Evolutionary conservation across 2,113 vertebrate species (phyloP).

Genomic region (Hippocampus guttulatus): DNA sequence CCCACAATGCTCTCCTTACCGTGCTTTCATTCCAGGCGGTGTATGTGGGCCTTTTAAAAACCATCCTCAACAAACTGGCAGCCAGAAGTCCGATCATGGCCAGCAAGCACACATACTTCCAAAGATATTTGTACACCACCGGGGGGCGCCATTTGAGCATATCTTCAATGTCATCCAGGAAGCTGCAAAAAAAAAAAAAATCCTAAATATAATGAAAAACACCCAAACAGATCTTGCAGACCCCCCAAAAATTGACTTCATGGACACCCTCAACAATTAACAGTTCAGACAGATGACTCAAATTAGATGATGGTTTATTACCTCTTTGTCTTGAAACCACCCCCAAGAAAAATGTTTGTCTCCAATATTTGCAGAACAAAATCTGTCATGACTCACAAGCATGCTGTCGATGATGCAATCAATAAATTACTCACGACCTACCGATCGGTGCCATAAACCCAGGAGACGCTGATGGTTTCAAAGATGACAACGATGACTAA

Average conservation of each 20-base stretch:
- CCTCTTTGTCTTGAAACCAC: too few relatives aligned
- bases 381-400: too few relatives aligned
- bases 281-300: too few relatives aligned
- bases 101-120: conserved; percentile 94
- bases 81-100: conserved; percentile 86
- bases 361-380: too few relatives aligned
- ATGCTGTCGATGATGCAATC: too few relatives aligned
- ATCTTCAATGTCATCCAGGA: conserved; percentile 92
- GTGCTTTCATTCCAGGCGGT: conserved; percentile 87
- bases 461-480: conserved; percentile 89
- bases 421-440: conserved; percentile 59
- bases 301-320: too few relatives aligned
- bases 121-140: conserved; percentile 89
- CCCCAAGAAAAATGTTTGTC: too few relatives aligned
- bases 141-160: conserved; percentile 95
- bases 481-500: conserved; percentile 91
- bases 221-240: too few relatives aligned
- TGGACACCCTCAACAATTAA: too few relatives aligned
- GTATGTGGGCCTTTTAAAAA: conserved; percentile 86
- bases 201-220: too few relatives aligned
- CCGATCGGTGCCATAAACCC: conserved; percentile 97
- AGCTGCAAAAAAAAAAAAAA: conserved; percentile 63
- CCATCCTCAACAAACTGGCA: conserved; percentile 88
- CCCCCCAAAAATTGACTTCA: too few relatives aligned
- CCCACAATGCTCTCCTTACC: conserved; percentile 63